phyloP scores from a whole-genome alignment of 2,888 invertebrate species.

The Teinopalpus imperialis region DNA sequence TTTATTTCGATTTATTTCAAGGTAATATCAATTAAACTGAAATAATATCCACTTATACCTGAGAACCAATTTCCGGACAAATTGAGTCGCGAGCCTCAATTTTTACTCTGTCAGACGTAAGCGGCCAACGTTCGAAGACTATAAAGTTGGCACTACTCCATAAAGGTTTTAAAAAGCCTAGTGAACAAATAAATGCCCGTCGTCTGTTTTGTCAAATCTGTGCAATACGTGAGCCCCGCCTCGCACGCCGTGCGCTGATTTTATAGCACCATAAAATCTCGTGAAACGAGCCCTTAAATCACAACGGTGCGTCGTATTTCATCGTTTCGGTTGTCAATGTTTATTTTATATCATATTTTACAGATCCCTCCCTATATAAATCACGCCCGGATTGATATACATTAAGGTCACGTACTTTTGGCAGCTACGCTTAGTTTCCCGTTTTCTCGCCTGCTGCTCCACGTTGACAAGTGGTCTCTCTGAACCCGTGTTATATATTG shows the following conservation, averaged over 20 bases:
- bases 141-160: constrained; percentile 78
- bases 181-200: constrained; percentile 75
- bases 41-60: constrained; percentile 16
- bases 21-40: constrained; percentile 13
- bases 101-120: constrained; percentile 63
- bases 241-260: constrained; percentile 67
- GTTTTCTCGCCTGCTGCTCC: constrained; percentile 48
- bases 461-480: constrained; percentile 58
- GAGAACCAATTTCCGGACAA: constrained; percentile 35
- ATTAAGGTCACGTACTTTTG: constrained; percentile 79
- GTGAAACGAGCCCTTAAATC: constrained; percentile 80
- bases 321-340: constrained; percentile 82
- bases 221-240: constrained; percentile 66
- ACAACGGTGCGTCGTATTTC: constrained; percentile 78
- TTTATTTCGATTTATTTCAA: too few relatives aligned
- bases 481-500: constrained; percentile 7
- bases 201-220: constrained; percentile 81
- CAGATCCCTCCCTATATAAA: constrained; percentile 76
- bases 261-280: constrained; percentile 80
- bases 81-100: constrained; percentile 50
- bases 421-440: constrained; percentile 70
- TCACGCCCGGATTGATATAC: constrained; percentile 77
- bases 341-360: constrained; percentile 83
- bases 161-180: constrained; percentile 76
- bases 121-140: constrained; percentile 58